Base-by-base conservation (phyloP, 1,140 invertebrate species). In the Acyrthosiphon pisum region DNA sequence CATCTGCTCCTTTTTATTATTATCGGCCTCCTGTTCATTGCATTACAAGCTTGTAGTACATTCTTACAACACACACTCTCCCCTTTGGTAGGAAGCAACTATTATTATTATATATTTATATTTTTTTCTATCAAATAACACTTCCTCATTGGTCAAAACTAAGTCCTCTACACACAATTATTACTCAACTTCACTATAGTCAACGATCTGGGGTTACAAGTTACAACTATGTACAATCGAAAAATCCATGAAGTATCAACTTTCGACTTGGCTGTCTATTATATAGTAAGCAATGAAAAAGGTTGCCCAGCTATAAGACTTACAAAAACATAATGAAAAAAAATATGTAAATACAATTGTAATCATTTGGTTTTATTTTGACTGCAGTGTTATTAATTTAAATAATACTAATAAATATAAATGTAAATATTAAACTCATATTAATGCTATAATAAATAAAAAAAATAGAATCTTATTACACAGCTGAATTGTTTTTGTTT, bases 1-100 rank as follows among this genome's bases (percentile, higher is more conserved):
- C 91, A 93, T 93, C 91, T 93, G 91, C 91, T 93, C 91, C 91
- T 93, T 86, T 93, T 93, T 93, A 93, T 93, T 93, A 93, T 93
- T 93, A 83, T 84, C 76, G 76, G 46, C 76, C 91, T 93, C 81
- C 91, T 93, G 91, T 90, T 90, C 56, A 30, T 93, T 86, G 91
- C 81, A 84, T 83, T 93, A 84, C 48, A 93, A 93, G 91, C 81
- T 93, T 86, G 46, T 37, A 53, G 46, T 41, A 86, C 91, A 81
- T 93, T 93, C 91, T 93, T 93, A 93, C 91, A 83, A 93, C 91
- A 86, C 48, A 56, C 91, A 9, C 91, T 37, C 46, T 84, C 81
- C 91, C 91, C 81, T 14, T 56, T 84, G 48, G n/a, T 93, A 86
- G 81, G 91, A 93, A 93, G 26, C 50, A 83, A 93, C 84, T 84